Evolutionary conservation across 2,113 vertebrate genomes (phyloP).

Genomic region (Pseudonaja textilis): DNA sequence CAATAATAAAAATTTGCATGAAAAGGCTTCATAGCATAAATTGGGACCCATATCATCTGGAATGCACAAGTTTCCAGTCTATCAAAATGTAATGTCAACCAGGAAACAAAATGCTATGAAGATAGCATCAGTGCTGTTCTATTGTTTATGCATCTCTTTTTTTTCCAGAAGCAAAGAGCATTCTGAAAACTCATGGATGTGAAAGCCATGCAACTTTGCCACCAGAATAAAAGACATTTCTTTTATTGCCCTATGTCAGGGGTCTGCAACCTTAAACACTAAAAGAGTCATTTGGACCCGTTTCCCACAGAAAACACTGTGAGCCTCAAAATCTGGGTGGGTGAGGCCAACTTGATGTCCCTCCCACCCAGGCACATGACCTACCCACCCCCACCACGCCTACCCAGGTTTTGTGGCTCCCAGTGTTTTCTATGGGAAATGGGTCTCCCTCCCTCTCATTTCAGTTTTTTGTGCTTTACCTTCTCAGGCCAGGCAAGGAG

Average conservation of each 20-base stretch:
- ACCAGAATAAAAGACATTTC: neutral
- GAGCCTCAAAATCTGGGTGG: too few species aligned
- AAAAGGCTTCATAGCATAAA: neutral
- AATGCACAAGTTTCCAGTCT: neutral
- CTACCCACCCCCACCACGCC: too few species aligned
- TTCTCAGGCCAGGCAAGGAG: too few species aligned
- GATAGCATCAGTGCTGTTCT: neutral
- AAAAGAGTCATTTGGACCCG: too few species aligned
- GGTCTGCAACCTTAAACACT: too few species aligned
- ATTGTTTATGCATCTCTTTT: neutral
- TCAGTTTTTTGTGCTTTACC: too few species aligned
- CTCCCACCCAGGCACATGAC: too few species aligned
- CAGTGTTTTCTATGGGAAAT: too few species aligned
- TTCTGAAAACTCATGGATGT: neutral
- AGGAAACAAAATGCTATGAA: neutral
- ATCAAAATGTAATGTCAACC: neutral
- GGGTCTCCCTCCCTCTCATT: too few species aligned
- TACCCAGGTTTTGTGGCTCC: too few species aligned
- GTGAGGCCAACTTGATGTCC: too few species aligned
- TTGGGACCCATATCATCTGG: neutral
- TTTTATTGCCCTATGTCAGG: neutral
- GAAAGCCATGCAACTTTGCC: neutral
- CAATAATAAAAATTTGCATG: neutral
- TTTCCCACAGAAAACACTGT: too few species aligned
- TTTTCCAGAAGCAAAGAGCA: neutral